These are phyloP conservation scores for Platypus cylindrus DNA, from an alignment of 2,888 invertebrate genomes.

Conservation along the genomic window DNA sequence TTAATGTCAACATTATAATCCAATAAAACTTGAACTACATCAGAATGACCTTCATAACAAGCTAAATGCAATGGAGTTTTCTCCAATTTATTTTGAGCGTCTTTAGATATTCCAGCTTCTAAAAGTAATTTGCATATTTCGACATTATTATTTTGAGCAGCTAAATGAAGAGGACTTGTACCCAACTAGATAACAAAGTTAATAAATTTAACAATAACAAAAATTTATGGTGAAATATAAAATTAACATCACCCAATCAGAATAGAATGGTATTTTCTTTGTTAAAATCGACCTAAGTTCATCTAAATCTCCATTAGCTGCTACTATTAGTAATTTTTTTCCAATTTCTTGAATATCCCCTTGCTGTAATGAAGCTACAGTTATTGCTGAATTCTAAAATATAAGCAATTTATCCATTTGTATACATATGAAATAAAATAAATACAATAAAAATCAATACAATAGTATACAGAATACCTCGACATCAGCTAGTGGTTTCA, in stretches of 20 bases:
- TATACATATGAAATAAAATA: slow-evolving; percentile 4
- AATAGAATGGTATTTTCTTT: slow-evolving; percentile 81
- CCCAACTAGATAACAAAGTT: slow-evolving; percentile 50
- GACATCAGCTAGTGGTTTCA: slow-evolving; percentile 20
- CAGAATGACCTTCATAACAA: slow-evolving; percentile 67
- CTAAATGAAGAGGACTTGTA: slow-evolving; percentile 79
- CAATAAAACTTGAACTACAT: slow-evolving; percentile 57
- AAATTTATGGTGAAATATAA: not conserved
- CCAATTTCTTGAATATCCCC: slow-evolving; percentile 74
- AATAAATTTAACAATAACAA: slow-evolving; percentile 1
- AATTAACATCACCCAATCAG: slow-evolving; percentile 66
- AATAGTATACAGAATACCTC: slow-evolving; percentile 32
- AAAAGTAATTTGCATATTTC: slow-evolving; percentile 71
- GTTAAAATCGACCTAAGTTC: slow-evolving; percentile 66
- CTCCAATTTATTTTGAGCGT: slow-evolving; percentile 85
- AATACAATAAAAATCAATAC: slow-evolving; percentile 3
- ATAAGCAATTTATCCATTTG: slow-evolving; percentile 9
- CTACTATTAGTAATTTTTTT: slow-evolving; percentile 66
- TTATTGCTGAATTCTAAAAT: slow-evolving; percentile 22
- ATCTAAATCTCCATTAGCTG: slow-evolving; percentile 64
- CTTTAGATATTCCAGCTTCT: slow-evolving; percentile 74
- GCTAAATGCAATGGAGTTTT: slow-evolving; percentile 85
- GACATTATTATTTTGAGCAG: slow-evolving; percentile 67
- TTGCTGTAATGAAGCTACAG: slow-evolving; percentile 28
- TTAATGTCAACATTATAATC: slow-evolving; percentile 59